Conservation (phyloP, 1,140 invertebrate genomes). For the Tachypleus tridentatus region DNA sequence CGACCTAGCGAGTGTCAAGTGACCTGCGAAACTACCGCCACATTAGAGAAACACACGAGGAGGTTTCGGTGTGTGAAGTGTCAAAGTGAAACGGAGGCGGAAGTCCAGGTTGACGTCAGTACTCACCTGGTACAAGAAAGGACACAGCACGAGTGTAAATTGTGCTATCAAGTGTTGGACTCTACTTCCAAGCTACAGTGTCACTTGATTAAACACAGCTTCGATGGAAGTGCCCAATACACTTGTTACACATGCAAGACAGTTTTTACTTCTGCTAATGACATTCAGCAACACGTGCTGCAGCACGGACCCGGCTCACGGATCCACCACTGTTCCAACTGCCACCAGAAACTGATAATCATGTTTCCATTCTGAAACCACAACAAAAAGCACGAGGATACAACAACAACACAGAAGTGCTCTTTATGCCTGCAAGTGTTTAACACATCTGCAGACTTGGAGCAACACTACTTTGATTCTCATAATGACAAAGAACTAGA, state of each 20-base stretch:
- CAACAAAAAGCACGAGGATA: conserved; percentile 24
- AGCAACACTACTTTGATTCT: conserved; percentile 31
- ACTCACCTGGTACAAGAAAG: conserved; percentile 44
- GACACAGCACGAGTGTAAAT: conserved; percentile 50
- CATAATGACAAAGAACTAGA: conserved; percentile 24
- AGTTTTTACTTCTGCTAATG: conserved; percentile 63
- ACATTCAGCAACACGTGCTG: conserved; percentile 65
- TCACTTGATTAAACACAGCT: conserved; percentile 86
- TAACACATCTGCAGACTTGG: conserved; percentile 22
- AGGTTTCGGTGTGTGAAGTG: conserved; percentile 58
- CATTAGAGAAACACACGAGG: conserved; percentile 43
- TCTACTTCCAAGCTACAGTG: conserved; percentile 67
- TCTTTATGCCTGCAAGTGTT: conserved; percentile 27
- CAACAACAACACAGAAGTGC: conserved; percentile 26
- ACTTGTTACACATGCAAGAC: conserved; percentile 77
- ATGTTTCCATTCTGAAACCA: conserved; percentile 32
- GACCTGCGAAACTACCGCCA: conserved; percentile 41
- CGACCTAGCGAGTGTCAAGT: conserved; percentile 44
- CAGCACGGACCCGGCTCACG: conserved; percentile 63
- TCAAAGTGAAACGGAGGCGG: conserved; percentile 47
- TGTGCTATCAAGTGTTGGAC: conserved; percentile 55
- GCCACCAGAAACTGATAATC: conserved; percentile 74
- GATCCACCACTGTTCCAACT: conserved; percentile 70
- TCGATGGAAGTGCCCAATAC: conserved; percentile 63
- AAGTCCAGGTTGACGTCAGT: conserved; percentile 51